Conservation (phyloP, 2,113 vertebrate species). For the Procavia capensis region DNA sequence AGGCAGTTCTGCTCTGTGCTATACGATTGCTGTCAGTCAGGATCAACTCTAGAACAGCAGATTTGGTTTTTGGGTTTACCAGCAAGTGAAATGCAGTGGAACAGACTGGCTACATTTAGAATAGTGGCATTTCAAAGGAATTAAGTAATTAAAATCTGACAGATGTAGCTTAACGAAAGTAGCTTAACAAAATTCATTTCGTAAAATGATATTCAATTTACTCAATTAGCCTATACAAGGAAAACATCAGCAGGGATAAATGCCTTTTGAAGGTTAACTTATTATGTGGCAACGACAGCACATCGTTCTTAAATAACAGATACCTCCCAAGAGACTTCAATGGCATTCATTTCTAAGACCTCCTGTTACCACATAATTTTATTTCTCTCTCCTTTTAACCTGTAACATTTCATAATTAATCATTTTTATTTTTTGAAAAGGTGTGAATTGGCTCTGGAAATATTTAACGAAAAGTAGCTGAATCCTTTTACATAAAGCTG, state of each 20-base stretch:
- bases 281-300: constrained; percentile 19
- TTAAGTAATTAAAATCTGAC: constrained; percentile 71
- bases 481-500: background rate
- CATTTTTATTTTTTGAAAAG: constrained; percentile 53
- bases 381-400: constrained; percentile 58
- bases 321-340: constrained; percentile 57
- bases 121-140: constrained; percentile 64
- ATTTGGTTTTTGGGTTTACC: background rate
- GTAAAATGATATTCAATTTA: constrained; percentile 52
- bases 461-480: constrained; percentile 40
- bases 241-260: constrained; percentile 52
- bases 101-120: constrained; percentile 41
- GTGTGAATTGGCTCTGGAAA: constrained; percentile 34
- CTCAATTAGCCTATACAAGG: background rate
- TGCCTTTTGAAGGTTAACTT: constrained; percentile 63
- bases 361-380: constrained; percentile 61
- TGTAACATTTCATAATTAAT: constrained; percentile 58
- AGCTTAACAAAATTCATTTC: constrained; percentile 49
- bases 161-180: constrained; percentile 29
- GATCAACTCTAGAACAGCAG: too few relatives aligned
- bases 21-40: too few relatives aligned
- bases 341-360: constrained; percentile 59
- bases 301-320: constrained; percentile 60
- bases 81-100: constrained; percentile 50
- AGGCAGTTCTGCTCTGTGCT: too few relatives aligned